Base-by-base conservation (phyloP, 2,797 vertebrate genomes). In the Eupleurogrammus muticus region DNA sequence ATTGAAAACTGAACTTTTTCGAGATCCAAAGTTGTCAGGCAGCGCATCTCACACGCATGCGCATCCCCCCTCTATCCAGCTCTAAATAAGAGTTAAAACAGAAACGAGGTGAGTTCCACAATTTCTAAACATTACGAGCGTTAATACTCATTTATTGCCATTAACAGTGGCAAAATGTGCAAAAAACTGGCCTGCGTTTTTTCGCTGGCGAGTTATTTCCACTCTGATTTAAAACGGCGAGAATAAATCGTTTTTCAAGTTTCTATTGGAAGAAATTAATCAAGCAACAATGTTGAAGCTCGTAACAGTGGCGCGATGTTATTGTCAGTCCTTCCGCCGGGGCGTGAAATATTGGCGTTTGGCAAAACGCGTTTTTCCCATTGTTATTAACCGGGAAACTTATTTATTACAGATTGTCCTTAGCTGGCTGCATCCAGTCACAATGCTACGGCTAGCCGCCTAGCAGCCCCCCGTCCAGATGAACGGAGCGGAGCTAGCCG, bases 11-110 rank as follows among this genome's bases (percentile, higher is more conserved):
- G 88, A 95, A 95, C 94, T 95, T 95, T 93, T 92, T 90, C 84
- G 73, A 92, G 89, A 85, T 77, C 89, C 90, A 93, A 95, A 95
- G 92, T 95, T 95, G 92, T 93, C 92, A 92, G 90, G 84, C 92
- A 86, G 92, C 94, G 89, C 89, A 89, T 89, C 87, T 81, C 67
- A 5, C 62, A 84, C 94, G 95, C 95, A 95, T 95, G 95, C 95
- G 95, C 94, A 90, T 64, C 80, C 70, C 65, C 80, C 70, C 65
- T 61, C 83, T 87, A 87, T 90, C 92, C 93, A 91, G 94, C 93
- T 94, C 93, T 88, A 93, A 95, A 95, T 95, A 95, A 95, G 94
- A 95, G 94, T 95, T 95, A 93, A 92, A 93, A 94, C 92, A 94
- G 92, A 95, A 94, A 94, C 93, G 94, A 95, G 95, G 95, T 95